Conservation (phyloP, 2,797 vertebrate species). For the Erpetoichthys calabaricus region DNA sequence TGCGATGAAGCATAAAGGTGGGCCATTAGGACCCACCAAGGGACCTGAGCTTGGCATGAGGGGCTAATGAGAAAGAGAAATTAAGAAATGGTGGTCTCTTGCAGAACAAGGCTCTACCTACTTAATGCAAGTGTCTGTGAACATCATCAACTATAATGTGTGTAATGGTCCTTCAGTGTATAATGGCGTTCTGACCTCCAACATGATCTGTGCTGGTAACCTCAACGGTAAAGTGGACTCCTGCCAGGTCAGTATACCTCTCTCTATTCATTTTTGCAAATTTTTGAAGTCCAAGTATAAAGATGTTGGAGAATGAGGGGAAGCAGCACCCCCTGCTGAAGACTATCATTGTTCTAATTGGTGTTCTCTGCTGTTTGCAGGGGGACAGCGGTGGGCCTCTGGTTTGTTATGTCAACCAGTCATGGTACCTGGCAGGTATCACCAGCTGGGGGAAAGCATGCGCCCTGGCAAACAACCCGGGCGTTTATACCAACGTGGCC, state of each 20-base stretch:
- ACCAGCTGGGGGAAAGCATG: slow-evolving; percentile 87
- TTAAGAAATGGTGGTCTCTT: no score
- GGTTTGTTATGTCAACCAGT: slow-evolving; percentile 49
- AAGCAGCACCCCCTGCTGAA: neutral
- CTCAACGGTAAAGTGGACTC: slow-evolving; percentile 70
- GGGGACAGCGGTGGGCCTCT: slow-evolving; percentile 88
- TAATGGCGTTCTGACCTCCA: slow-evolving; percentile 42
- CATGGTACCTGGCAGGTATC: slow-evolving; percentile 69
- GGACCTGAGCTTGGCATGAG: no score
- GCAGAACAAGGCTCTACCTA: slow-evolving; percentile 35
- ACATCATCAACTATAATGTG: slow-evolving; percentile 44
- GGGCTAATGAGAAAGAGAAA: no score
- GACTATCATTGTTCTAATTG: neutral
- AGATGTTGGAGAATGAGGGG: neutral
- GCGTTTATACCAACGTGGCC: slow-evolving; percentile 68
- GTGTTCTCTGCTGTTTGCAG: slow-evolving; percentile 31
- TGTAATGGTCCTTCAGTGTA: slow-evolving; percentile 66
- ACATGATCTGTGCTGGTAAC: slow-evolving; percentile 82
- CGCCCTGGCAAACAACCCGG: slow-evolving; percentile 60
- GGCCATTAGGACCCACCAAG: no score
- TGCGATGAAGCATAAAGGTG: no score
- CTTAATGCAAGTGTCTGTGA: slow-evolving; percentile 66
- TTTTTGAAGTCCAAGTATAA: neutral
- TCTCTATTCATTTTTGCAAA: neutral
- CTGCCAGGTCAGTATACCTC: slow-evolving; percentile 60